A percentile compares a stretch with the other conserved stretches of the same genome.
Conservation (phyloP, 2,888 invertebrate species). For the Dysmachus trigonus region DNA sequence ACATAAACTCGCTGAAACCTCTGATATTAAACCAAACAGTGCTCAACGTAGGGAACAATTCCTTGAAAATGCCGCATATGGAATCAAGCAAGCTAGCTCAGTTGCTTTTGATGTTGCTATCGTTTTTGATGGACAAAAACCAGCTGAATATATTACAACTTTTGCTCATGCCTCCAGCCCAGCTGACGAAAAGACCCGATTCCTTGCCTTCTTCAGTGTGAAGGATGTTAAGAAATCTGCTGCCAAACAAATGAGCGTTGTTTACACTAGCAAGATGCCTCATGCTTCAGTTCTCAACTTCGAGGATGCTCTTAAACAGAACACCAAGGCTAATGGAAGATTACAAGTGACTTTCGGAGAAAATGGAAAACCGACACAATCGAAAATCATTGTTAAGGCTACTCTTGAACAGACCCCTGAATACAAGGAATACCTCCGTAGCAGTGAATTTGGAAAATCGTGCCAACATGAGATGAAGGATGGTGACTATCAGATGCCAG, state of each 20-base stretch:
- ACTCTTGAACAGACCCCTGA: slow-evolving; percentile 66
- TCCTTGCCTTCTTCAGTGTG: slow-evolving; percentile 64
- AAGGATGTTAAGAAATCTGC: slow-evolving; percentile 12
- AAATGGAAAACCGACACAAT: slow-evolving; percentile 58
- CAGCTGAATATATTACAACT: slow-evolving; percentile 69
- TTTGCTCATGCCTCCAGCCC: slow-evolving; percentile 68
- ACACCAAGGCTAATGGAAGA: slow-evolving; percentile 66
- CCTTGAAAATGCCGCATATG: slow-evolving; percentile 67
- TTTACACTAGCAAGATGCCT: slow-evolving; percentile 58
- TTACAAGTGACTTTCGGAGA: slow-evolving; percentile 68
- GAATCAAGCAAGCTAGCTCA: slow-evolving; percentile 62
- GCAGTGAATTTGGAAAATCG: slow-evolving; percentile 64
- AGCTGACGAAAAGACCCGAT: slow-evolving; percentile 68
- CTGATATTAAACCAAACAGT: slow-evolving; percentile 64
- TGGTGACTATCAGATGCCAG: slow-evolving; percentile 68
- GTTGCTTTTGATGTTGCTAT: slow-evolving; percentile 66
- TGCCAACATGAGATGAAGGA: slow-evolving; percentile 64
- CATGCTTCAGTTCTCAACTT: slow-evolving; percentile 67
- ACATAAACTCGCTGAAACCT: slow-evolving; percentile 50
- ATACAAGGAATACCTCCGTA: slow-evolving; percentile 66
- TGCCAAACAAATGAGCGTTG: slow-evolving; percentile 64
- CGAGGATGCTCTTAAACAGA: slow-evolving; percentile 67
- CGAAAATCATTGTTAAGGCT: slow-evolving; percentile 64
- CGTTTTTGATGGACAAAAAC: slow-evolving; percentile 67
- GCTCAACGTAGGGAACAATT: slow-evolving; percentile 67